Evolutionary conservation across 2,888 invertebrate species (phyloP).

Genomic region (Eristalis pertinax): DNA sequence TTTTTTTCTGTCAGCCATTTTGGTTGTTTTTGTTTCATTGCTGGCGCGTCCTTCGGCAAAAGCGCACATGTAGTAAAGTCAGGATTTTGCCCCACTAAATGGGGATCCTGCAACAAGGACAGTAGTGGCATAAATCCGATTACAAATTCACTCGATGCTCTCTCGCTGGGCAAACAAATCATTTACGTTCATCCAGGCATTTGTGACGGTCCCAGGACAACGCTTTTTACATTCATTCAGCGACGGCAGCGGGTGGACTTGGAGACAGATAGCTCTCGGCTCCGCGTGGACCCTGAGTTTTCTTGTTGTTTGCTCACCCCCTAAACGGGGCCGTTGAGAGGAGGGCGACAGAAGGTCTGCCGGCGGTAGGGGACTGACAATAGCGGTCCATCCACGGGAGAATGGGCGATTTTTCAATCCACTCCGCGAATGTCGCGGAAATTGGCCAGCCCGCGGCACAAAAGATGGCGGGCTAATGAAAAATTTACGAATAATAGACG

Average conservation of each 20-base stretch:
- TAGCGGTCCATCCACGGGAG: slow-evolving; percentile 13
- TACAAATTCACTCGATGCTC: slow-evolving; percentile 67
- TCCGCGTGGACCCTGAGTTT: slow-evolving; percentile 11
- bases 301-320: slow-evolving; percentile 19
- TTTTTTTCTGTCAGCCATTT: neutral
- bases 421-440: slow-evolving; percentile 26
- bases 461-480: slow-evolving; percentile 58
- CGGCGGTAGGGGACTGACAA: slow-evolving; percentile 7
- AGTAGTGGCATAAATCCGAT: slow-evolving; percentile 48
- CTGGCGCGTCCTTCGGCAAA: neutral
- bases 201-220: slow-evolving; percentile 48
- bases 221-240: slow-evolving; percentile 19
- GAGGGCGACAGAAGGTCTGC: slow-evolving; percentile 6
- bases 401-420: slow-evolving; percentile 26
- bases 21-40: neutral
- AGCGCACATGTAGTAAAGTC: slow-evolving; percentile 10
- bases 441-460: slow-evolving; percentile 43
- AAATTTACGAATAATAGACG: slow-evolving; percentile 54
- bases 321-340: too few species aligned
- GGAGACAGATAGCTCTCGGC: slow-evolving; percentile 41
- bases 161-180: slow-evolving; percentile 64
- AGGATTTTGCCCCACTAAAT: slow-evolving; percentile 34
- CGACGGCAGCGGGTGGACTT: neutral
- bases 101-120: slow-evolving; percentile 28
- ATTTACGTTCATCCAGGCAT: slow-evolving; percentile 67